Evolutionary conservation across 2,888 invertebrate genomes (phyloP), one percentile per base, ranked within the genome.

Genomic region (Yponomeuta sedellus): DNA sequence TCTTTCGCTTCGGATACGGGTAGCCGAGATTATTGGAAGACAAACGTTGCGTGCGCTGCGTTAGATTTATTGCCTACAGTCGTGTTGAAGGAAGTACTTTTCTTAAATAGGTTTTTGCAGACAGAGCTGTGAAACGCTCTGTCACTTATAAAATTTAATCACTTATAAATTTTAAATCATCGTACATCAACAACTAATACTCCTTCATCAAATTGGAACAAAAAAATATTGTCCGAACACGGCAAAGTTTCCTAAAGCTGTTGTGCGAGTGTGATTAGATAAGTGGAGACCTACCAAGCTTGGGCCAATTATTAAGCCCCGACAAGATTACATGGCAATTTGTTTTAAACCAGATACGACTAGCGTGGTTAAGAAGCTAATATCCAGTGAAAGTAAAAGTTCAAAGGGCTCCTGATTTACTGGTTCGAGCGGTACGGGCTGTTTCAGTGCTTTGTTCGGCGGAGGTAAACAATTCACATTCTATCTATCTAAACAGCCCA

Each of bases 1-100:
- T 16, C 16, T 52, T 52, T 52, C 16, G 44, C 44, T 4, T 52
- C 44, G 44, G 44, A 52, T 52, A 52, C 44, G 44, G 44, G 44
- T 52, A 52, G 16, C 44, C 44, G 44, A 52, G 44, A 52, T 52
- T 52, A 52, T 52, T 52, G 44, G 44, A 16, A 52, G 44, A 52
- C 44, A 52, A 52, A 52, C 44, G 44, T 52, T 52, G 44, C 44
- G 44, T 52, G 44, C 44, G 16, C 4, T 52, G 44, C 16, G 16
- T 52, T 52, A 52, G 44, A 52, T 52, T 52, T 52, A 52, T 52
- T 52, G 44, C 44, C 44, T 52, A 52, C 44, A 52, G 44, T 52
- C 44, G 8, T 52, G 44, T 52, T 52, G 44, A 52, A 52, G 44
- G 44, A 52, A 16, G 44, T 52, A 16, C 34, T 52, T 52, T 52